Percentiles rank a stretch among this genome's conserved stretches.
Conservation (phyloP, 2,797 vertebrate genomes). For the Sebastes kiyomatsui region DNA sequence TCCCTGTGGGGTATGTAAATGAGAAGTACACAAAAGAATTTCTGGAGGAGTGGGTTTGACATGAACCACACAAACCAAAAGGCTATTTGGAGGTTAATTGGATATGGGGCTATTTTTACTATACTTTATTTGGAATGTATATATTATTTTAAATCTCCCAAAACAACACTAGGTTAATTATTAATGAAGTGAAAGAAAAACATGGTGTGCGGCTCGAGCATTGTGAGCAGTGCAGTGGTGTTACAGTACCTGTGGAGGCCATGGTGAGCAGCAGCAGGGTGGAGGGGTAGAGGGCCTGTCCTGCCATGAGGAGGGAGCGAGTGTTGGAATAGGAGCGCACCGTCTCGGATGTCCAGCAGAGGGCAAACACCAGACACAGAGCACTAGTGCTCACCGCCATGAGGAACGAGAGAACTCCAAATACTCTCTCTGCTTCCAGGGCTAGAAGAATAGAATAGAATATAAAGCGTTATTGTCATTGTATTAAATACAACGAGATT, state of each 20-base stretch:
- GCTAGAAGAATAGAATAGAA: slow-evolving; percentile 45
- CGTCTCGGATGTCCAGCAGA: slow-evolving; percentile 83
- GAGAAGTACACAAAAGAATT: slow-evolving; percentile 43
- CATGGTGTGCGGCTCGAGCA: not conserved
- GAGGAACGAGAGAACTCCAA: slow-evolving; percentile 79
- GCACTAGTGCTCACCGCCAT: slow-evolving; percentile 80
- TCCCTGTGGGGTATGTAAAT: slow-evolving; percentile 55
- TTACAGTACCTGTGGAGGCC: slow-evolving; percentile 78
- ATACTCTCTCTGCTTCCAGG: slow-evolving; percentile 76
- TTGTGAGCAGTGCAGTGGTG: not conserved
- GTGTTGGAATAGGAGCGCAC: slow-evolving; percentile 85
- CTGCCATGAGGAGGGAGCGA: slow-evolving; percentile 79
- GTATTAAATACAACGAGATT: too few species aligned
- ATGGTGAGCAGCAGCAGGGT: slow-evolving; percentile 82
- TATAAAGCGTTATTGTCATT: too few species aligned
- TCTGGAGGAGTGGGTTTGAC: slow-evolving; percentile 36
- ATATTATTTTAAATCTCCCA: not conserved
- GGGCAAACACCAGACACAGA: slow-evolving; percentile 82
- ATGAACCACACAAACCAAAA: slow-evolving; percentile 47
- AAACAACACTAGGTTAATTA: not conserved
- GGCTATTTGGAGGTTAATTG: slow-evolving; percentile 41
- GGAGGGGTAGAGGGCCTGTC: slow-evolving; percentile 81
- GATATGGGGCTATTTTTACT: not conserved
- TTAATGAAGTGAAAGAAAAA: not conserved
- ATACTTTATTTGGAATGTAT: not conserved